Evolutionary conservation across 2,113 vertebrate species (phyloP).

Genomic region (Ahaetulla prasina): DNA sequence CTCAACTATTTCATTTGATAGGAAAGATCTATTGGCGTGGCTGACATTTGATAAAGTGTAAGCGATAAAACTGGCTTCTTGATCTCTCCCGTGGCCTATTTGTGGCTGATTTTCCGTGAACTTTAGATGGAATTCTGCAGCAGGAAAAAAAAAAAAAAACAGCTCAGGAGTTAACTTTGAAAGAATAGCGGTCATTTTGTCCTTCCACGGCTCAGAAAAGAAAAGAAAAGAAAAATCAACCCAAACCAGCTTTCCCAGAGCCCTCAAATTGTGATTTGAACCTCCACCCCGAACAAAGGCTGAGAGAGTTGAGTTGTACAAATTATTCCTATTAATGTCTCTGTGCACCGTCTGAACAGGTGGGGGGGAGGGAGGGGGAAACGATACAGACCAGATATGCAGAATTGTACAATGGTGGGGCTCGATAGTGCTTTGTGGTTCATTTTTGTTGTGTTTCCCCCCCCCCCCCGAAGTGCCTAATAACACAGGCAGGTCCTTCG

Average conservation of each 20-base stretch:
- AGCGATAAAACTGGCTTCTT: slow-evolving; percentile 49
- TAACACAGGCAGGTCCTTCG: slow-evolving; percentile 67
- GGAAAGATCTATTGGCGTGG: slow-evolving; percentile 67
- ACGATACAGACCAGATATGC: slow-evolving; percentile 40
- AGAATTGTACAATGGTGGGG: slow-evolving; percentile 53
- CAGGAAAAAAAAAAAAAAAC: not conserved
- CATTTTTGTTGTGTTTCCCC: no score
- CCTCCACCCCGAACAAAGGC: slow-evolving; percentile 55
- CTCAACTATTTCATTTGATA: slow-evolving; percentile 76
- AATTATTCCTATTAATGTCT: slow-evolving; percentile 42
- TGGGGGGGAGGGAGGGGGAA: no score
- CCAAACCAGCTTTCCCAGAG: slow-evolving; percentile 47
- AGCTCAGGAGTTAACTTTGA: not conserved
- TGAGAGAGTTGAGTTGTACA: slow-evolving; percentile 50
- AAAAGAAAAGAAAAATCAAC: not conserved
- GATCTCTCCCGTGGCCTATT: slow-evolving; percentile 60
- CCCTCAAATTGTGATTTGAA: slow-evolving; percentile 16
- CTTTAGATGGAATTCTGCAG: not conserved
- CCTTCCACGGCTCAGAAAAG: slow-evolving; percentile 21
- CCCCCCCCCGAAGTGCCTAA: slow-evolving; percentile 81
- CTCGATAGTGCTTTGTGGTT: slow-evolving; percentile 61
- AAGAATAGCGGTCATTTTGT: slow-evolving; percentile 9
- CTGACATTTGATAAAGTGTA: slow-evolving; percentile 59
- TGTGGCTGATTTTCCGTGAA: not conserved
- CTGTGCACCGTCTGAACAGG: slow-evolving; percentile 43